Conservation (phyloP, 2,113 vertebrate species). For the Agelaius tricolor region DNA sequence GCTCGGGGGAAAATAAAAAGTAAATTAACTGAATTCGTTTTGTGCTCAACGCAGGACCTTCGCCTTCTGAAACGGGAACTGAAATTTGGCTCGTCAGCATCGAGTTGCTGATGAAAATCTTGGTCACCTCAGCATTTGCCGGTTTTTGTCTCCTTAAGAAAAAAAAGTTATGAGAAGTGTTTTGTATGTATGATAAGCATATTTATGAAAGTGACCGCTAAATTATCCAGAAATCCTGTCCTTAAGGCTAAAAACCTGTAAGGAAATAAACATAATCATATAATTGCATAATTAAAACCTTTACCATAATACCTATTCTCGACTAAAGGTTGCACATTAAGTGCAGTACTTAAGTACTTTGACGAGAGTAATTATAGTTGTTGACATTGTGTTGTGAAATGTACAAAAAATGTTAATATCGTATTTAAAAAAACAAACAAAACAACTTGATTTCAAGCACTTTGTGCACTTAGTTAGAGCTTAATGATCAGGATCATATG, state of each 20-base stretch:
- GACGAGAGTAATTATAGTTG: neutral
- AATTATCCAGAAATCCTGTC: neutral
- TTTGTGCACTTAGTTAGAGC: neutral
- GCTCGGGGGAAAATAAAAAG: neutral
- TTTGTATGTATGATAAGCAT: neutral
- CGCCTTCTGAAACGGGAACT: neutral
- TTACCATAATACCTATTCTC: neutral
- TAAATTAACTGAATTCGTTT: neutral
- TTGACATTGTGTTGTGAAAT: neutral
- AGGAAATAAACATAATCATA: neutral
- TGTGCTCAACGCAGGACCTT: neutral
- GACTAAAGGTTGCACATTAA: neutral
- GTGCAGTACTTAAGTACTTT: neutral
- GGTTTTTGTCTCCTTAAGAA: neutral
- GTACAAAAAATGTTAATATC: neutral
- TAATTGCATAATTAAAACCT: neutral
- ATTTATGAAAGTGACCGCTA: neutral
- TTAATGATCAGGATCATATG: neutral
- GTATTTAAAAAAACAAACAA: neutral
- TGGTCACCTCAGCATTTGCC: neutral
- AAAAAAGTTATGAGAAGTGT: neutral
- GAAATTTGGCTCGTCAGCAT: neutral
- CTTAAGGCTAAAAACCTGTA: neutral
- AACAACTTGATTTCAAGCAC: neutral
- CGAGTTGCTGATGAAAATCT: neutral